Conservation (phyloP, 2,797 vertebrate species). For the Carcharodon carcharias region DNA sequence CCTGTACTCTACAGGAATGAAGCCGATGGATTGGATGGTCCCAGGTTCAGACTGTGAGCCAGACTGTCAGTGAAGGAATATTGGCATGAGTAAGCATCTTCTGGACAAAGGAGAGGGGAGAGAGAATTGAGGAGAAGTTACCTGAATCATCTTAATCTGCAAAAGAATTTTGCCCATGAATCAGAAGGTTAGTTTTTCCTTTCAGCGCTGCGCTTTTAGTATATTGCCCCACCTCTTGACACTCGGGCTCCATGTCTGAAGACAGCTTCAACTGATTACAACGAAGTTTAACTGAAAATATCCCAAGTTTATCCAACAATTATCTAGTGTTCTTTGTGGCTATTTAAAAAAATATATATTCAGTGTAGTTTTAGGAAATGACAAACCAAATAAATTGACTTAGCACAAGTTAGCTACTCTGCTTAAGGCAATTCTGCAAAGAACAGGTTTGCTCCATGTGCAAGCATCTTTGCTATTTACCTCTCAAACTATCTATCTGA, state of each 20-base stretch:
- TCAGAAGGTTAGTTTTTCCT: neutral
- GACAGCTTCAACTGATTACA: neutral
- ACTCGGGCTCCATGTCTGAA: neutral
- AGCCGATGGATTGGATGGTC: too few relatives aligned
- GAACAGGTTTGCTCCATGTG: neutral
- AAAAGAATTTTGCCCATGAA: neutral
- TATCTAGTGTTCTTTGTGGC: neutral
- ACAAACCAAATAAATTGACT: neutral
- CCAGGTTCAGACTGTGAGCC: neutral
- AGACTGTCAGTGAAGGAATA: neutral
- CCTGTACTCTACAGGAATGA: neutral
- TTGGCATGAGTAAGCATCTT: neutral
- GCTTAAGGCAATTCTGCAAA: neutral
- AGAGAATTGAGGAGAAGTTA: neutral
- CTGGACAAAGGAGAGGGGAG: neutral
- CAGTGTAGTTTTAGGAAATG: neutral
- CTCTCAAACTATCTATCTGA: neutral
- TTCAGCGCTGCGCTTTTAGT: neutral
- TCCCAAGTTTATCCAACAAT: neutral
- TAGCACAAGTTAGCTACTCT: neutral
- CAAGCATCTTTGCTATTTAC: neutral
- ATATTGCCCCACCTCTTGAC: neutral
- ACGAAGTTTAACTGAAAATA: neutral
- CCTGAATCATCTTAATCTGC: neutral
- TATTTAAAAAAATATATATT: neutral